These are phyloP conservation scores for Orcinus orca DNA, from an alignment of 2,113 vertebrate species.

Conservation along the genomic window DNA sequence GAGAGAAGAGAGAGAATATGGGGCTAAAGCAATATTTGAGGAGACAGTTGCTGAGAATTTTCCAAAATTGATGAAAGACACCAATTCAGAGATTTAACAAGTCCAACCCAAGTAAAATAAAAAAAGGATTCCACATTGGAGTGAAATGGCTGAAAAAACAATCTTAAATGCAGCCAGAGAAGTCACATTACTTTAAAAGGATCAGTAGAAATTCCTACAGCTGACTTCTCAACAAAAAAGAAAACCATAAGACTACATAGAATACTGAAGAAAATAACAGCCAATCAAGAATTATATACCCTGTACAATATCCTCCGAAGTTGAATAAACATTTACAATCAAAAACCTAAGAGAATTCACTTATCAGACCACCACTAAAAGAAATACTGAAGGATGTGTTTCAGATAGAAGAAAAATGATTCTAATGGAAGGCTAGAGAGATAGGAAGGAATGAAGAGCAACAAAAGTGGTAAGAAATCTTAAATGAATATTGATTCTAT, in stretches of 20 bases:
- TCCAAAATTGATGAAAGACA: not conserved
- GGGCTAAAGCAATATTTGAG: not conserved
- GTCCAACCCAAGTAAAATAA: not conserved
- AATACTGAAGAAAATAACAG: not conserved
- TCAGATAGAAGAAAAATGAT: not conserved
- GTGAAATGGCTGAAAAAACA: not conserved
- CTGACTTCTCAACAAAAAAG: not conserved
- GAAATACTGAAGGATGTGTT: not conserved
- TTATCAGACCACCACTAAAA: not conserved
- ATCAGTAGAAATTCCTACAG: not conserved
- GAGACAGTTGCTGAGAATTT: not conserved
- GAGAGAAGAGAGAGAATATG: not conserved
- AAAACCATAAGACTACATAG: not conserved
- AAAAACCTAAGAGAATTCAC: not conserved
- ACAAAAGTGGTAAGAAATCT: not conserved
- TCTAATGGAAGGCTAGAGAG: not conserved
- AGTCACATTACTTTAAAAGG: not conserved
- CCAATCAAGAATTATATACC: not conserved
- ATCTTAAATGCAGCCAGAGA: not conserved
- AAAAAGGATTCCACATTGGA: not conserved
- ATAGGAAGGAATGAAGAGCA: not conserved
- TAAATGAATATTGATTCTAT: not conserved
- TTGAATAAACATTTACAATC: not conserved
- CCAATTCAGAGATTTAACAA: not conserved
- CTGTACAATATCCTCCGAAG: not conserved